Evolutionary conservation across 2,797 vertebrate genomes (phyloP).

Genomic region (Australoheros facetus): DNA sequence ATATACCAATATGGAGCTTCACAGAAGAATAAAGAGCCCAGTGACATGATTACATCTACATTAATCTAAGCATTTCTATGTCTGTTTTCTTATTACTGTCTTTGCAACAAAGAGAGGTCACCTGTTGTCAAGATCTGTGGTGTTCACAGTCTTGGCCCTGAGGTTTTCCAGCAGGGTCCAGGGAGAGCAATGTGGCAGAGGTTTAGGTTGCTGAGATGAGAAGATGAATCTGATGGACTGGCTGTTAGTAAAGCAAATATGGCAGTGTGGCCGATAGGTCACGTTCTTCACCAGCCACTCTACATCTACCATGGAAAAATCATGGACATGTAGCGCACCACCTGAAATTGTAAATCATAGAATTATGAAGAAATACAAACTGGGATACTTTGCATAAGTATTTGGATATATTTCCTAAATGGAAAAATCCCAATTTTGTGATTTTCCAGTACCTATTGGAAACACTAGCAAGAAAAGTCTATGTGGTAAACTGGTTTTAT

Average conservation of each 20-base stretch:
- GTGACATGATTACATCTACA: neutral
- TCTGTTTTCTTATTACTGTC: neutral
- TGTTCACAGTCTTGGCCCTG: slow-evolving; percentile 71
- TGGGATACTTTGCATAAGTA: neutral
- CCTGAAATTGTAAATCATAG: slow-evolving; percentile 68
- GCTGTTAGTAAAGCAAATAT: slow-evolving; percentile 80
- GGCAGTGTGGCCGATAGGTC: slow-evolving; percentile 87
- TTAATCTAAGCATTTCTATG: neutral
- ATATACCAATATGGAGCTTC: neutral
- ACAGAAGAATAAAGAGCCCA: neutral
- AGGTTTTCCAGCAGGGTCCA: slow-evolving; percentile 85
- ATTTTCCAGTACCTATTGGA: neutral
- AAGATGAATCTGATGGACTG: slow-evolving; percentile 81
- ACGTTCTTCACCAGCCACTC: slow-evolving; percentile 89
- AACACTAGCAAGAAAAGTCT: neutral
- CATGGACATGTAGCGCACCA: slow-evolving; percentile 87
- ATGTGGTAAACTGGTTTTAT: too few species aligned
- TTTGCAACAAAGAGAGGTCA: slow-evolving; percentile 44
- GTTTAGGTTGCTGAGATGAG: slow-evolving; percentile 69
- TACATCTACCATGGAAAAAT: slow-evolving; percentile 80
- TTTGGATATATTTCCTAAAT: neutral
- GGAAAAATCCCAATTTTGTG: neutral
- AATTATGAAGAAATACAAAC: neutral
- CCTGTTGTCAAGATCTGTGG: slow-evolving; percentile 85
- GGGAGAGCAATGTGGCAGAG: slow-evolving; percentile 68